phyloP scores from a whole-genome alignment of 1,140 invertebrate genomes.

The Drosophila pachea region DNA sequence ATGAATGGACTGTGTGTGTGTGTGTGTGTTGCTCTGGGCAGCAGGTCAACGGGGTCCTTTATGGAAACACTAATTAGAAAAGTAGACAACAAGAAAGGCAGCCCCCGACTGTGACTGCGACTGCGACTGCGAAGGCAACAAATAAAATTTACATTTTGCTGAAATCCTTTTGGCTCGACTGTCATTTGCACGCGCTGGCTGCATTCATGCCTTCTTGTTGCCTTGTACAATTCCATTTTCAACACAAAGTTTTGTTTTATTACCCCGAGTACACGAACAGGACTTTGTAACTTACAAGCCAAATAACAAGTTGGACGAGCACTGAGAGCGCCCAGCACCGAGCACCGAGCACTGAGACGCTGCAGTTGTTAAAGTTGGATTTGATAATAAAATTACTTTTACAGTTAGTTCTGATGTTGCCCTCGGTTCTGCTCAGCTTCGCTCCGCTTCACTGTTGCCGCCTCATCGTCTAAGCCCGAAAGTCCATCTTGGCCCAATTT shows the following conservation, averaged over 20 bases:
- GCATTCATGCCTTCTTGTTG: slow-evolving; percentile 30
- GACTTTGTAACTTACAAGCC: slow-evolving; percentile 77
- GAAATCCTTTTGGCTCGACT: slow-evolving; percentile 63
- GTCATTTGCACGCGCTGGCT: slow-evolving; percentile 64
- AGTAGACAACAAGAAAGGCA: slow-evolving; percentile 33
- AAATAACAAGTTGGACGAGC: slow-evolving; percentile 72
- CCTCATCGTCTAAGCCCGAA: slow-evolving; percentile 31
- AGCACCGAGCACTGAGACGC: slow-evolving; percentile 32
- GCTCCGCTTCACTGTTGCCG: slow-evolving; percentile 27
- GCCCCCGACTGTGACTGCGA: slow-evolving; percentile 3
- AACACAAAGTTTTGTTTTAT: slow-evolving; percentile 78
- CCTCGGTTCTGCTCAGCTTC: slow-evolving; percentile 3
- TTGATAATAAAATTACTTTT: slow-evolving; percentile 78
- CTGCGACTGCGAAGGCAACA: slow-evolving; percentile 26
- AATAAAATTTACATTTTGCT: slow-evolving; percentile 72
- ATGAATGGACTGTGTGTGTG: slow-evolving; percentile 8
- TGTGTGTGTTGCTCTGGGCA: background rate
- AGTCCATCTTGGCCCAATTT: slow-evolving; percentile 67
- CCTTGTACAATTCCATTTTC: slow-evolving; percentile 75
- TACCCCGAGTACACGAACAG: slow-evolving; percentile 75
- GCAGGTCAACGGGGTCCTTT: slow-evolving; percentile 21
- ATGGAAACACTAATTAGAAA: slow-evolving; percentile 58
- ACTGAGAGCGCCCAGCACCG: background rate
- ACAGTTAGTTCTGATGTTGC: slow-evolving; percentile 44
- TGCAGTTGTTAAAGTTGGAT: slow-evolving; percentile 75